Evolutionary conservation across 2,113 vertebrate genomes (phyloP), one percentile per base, ranked within the genome.

Genomic region (Archilochus colubris): DNA sequence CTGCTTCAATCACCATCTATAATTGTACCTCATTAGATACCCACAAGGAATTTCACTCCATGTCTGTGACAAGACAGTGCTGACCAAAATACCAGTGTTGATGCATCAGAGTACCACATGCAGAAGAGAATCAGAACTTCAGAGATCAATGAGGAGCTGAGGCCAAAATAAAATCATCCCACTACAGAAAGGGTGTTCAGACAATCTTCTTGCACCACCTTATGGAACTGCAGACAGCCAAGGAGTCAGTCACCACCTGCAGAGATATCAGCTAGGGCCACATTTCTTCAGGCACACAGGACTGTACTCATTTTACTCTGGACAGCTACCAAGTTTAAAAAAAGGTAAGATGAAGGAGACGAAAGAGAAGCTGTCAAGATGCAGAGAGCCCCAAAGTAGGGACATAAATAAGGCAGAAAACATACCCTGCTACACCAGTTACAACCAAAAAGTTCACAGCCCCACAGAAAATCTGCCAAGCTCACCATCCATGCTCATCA

Each of bases 51-150:
- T 10, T 25, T 38, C 63, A 31, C 14, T 23, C 38, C 2, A 14
- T 25, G 11, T 38, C 59, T 9, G 6, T 4, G 11, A 81, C 0
- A 4, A 44, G 5, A 19, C 18, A 20, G 22, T 3, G 20, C 23
- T 6, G 8, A 48, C 22, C 19, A 40, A 64, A 73, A 61, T 3
- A 24, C 30, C 10, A 30, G 3, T 1, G 9, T 31, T 28, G 38
- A 10, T 3, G 25, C 33, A 48, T 27, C 31, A 5, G 15, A 68
- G 11, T 8, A 14, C 6, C 54, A 51, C 1, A 0, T 3, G 0
- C 24, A 25, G 9, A 25, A 44, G 4, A 33, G 50, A 58, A 70
- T 81, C 0, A 0, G 5, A 64, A 36, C 19, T 59, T 58, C 48
- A 80, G 20, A 57, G 22, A 48, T 8, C 28, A n/a, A 2, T 16